These are phyloP conservation scores for Hemichromis elongatus DNA, from an alignment of 2,113 vertebrate genomes.

Conservation along the genomic window DNA sequence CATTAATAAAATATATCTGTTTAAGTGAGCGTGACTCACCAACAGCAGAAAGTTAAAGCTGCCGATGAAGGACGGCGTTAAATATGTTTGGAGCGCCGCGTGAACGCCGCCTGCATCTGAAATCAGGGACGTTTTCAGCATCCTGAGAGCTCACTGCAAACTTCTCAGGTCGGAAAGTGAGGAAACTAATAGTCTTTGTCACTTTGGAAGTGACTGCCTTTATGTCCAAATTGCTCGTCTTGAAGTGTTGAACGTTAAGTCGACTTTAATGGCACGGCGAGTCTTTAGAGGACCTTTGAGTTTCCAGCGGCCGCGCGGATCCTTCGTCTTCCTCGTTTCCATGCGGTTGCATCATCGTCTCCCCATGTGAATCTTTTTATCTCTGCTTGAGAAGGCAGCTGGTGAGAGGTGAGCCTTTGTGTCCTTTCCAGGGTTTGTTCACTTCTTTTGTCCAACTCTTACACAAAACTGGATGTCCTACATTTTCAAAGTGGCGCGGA, in stretches of 20 bases:
- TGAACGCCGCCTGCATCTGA: not conserved
- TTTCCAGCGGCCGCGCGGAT: not conserved
- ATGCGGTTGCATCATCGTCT: conserved; percentile 35
- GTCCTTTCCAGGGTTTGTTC: not conserved
- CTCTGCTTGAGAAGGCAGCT: not conserved
- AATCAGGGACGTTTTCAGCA: not conserved
- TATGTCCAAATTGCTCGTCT: not conserved
- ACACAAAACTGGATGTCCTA: not conserved
- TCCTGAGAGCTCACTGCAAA: not conserved
- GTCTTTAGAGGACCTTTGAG: not conserved
- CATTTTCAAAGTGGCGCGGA: not conserved
- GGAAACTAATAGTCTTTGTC: not conserved
- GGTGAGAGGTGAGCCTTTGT: not conserved
- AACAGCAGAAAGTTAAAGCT: not conserved
- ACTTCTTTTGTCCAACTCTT: not conserved
- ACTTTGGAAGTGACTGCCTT: not conserved
- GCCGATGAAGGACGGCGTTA: not conserved
- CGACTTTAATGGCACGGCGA: not conserved
- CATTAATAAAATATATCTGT: not conserved
- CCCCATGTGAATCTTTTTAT: not conserved
- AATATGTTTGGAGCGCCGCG: not conserved
- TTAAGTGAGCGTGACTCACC: fast-evolving
- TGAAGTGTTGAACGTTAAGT: not conserved
- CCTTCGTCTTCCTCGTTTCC: conserved; percentile 25
- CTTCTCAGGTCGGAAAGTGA: not conserved